Base-by-base conservation (phyloP, 2,888 invertebrate genomes). In the Hypena proboscidalis region DNA sequence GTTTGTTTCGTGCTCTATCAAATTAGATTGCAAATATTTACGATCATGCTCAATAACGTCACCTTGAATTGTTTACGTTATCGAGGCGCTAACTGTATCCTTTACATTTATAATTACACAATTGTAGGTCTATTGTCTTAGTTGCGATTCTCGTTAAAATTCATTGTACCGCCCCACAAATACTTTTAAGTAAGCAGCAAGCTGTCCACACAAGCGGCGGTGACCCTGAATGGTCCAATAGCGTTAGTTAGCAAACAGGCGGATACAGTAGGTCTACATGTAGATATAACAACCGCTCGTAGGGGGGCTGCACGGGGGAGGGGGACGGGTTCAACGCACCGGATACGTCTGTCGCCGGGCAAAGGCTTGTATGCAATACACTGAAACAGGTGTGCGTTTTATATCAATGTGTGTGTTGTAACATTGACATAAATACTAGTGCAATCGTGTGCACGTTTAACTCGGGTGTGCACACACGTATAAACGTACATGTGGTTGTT, bases 341-440 rank as follows among this genome's bases (percentile, higher is more conserved):
- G 89, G 89, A 89, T 84, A 85, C 83, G 83, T 82, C 80, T 84
- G 84, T 85, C 84, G 85, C 77, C 77, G 80, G 71, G 74, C 79
- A 66, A 68, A 69, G 63, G 70, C 67, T 65, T 70, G 73, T 74
- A 75, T 78, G 76, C 79, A 75, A 70, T 49, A 64, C 74, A 79
- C 63, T 64, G 67, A 77, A 68, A 71, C 80, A 83, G 82, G 85
- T 85, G 83, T 80, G 81, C 42, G 83, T 75, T 56, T 43, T 32
- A 20, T 58, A 21, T 51, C 39, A 10, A 48, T 75, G 72, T 80
- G 77, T 76, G 77, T 49, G 68, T 58, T 80, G 87, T 88, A 87
- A 89, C 88, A 88, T 89, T 89, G 90, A 89, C 89, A 89, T 86
- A 85, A 86, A 89, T 88, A 84, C 82, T 70, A 65, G 64, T 70